These are phyloP conservation scores for Pyrocephalus nanus DNA, from an alignment of 2,797 vertebrate genomes.

Conservation along the genomic window DNA sequence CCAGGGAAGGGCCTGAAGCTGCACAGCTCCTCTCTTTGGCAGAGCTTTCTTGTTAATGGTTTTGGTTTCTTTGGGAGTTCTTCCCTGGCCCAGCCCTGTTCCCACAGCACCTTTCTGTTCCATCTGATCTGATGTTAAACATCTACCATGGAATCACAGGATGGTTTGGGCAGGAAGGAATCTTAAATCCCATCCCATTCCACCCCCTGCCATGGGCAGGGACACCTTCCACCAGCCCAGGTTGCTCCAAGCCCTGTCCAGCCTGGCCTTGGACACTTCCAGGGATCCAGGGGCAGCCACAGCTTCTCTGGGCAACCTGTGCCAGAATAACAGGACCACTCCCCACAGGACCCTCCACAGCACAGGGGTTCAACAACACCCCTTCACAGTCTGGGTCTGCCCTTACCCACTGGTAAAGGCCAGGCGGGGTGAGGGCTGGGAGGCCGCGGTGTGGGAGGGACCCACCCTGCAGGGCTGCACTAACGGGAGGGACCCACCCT, in stretches of 20 bases:
- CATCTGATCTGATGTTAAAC: background rate
- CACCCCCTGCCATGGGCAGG: background rate
- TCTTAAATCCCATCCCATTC: background rate
- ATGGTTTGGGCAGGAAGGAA: background rate
- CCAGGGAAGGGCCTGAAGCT: background rate
- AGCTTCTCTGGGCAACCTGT: background rate
- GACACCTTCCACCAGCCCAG: background rate
- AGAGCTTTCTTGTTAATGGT: background rate
- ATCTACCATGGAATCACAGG: background rate
- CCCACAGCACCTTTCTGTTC: background rate
- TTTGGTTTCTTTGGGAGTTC: background rate
- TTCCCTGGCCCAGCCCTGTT: background rate
- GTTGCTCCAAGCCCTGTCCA: background rate
- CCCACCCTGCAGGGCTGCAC: too few species aligned
- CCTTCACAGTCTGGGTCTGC: too few species aligned
- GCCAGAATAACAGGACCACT: background rate
- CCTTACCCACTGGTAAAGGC: too few species aligned
- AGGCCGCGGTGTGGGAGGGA: too few species aligned
- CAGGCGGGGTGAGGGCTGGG: too few species aligned
- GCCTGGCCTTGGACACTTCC: accelerated
- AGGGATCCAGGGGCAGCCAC: background rate
- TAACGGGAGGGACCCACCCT: too few species aligned
- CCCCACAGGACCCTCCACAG: background rate
- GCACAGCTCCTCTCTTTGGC: background rate
- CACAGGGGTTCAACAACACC: too few species aligned